Percentiles rank a stretch among this genome's conserved stretches.
Conservation (phyloP, 2,888 invertebrate species). For the Galerucella nymphaeae region DNA sequence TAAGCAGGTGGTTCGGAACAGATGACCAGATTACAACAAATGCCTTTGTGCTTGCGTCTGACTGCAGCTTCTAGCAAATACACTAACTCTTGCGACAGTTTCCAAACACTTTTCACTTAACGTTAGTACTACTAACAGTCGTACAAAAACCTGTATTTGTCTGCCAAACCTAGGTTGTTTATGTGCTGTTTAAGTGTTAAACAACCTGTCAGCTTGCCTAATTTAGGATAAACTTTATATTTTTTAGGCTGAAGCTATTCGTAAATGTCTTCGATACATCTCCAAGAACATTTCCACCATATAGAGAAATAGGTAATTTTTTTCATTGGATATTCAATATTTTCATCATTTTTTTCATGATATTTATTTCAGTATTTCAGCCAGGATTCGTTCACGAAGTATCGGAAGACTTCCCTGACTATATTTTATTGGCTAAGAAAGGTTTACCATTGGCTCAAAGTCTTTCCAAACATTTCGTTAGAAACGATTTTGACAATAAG, state of each 20-base stretch:
- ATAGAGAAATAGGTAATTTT: constrained; percentile 28
- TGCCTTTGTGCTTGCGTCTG: too few relatives aligned
- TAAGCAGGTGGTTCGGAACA: too few relatives aligned
- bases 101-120: too few relatives aligned
- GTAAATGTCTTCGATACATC: constrained; percentile 30
- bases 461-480: constrained; percentile 25
- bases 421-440: constrained; percentile 25
- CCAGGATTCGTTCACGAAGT: constrained; percentile 31
- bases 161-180: too few relatives aligned
- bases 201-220: too few relatives aligned
- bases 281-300: constrained; percentile 28
- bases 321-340: background rate
- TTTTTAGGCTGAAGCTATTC: constrained; percentile 33
- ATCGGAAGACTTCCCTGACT: constrained; percentile 21
- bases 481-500: constrained; percentile 13
- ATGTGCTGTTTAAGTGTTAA: too few relatives aligned
- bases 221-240: too few relatives aligned
- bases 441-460: constrained; percentile 25
- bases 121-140: too few relatives aligned
- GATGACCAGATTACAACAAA: too few relatives aligned
- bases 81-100: too few relatives aligned
- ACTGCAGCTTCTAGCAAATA: too few relatives aligned
- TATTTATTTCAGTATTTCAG: constrained; percentile 31
- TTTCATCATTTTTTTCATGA: background rate
- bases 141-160: too few relatives aligned